phyloP scores from a whole-genome alignment of 2,113 vertebrate species.

The Crotalus tigris region DNA sequence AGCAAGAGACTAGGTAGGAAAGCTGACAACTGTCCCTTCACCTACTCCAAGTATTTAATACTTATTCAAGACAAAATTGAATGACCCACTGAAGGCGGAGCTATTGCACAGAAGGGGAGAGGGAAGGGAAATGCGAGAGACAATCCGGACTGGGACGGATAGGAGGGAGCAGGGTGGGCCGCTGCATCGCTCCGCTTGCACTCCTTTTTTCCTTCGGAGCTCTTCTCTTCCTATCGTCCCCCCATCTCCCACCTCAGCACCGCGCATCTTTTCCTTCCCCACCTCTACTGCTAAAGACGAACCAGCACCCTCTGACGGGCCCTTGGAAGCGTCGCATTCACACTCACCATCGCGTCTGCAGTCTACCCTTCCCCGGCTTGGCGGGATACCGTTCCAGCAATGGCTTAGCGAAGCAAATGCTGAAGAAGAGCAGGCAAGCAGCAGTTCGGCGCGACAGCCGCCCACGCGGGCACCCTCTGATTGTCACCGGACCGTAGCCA shows the following conservation, averaged over 20 bases:
- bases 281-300: background rate
- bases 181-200: background rate
- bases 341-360: slow-evolving; percentile 54
- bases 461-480: slow-evolving; percentile 30
- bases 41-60: background rate
- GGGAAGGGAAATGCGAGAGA: background rate
- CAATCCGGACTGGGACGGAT: too few species aligned
- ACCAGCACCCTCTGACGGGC: slow-evolving; percentile 3
- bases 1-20: background rate
- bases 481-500: slow-evolving; percentile 45
- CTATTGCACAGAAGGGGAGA: background rate
- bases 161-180: background rate
- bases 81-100: background rate
- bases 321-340: background rate
- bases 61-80: background rate
- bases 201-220: background rate
- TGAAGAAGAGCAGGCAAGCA: background rate
- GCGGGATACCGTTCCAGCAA: background rate
- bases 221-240: background rate
- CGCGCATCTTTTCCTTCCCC: background rate
- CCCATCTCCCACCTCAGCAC: rapidly evolving
- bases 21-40: background rate
- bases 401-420: background rate
- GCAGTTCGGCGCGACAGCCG: background rate
- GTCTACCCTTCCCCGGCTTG: background rate